phyloP scores from a whole-genome alignment of 2,888 invertebrate species.

The Volucella zonaria region DNA sequence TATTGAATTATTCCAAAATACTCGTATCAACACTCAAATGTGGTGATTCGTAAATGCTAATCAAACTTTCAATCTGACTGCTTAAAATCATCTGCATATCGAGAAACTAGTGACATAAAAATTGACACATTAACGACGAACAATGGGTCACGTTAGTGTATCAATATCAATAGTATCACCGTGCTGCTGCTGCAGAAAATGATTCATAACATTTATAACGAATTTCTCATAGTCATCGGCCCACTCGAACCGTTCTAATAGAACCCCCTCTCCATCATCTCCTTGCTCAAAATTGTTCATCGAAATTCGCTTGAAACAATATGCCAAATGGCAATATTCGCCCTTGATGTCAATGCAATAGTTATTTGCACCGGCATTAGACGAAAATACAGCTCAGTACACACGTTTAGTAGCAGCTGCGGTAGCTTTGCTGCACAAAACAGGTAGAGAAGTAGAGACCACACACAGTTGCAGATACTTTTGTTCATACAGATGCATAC shows the following conservation, averaged over 20 bases:
- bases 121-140: conserved; percentile 41
- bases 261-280: not conserved
- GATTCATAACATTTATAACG: conserved; percentile 44
- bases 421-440: conserved; percentile 36
- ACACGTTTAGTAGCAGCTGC: conserved; percentile 42
- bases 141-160: conserved; percentile 38
- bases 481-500: not conserved
- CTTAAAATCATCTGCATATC: too few species aligned
- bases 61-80: too few species aligned
- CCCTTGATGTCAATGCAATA: conserved; percentile 73
- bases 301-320: conserved; percentile 51
- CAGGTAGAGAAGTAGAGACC: conserved; percentile 44
- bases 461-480: conserved; percentile 11
- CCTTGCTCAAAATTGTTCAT: conserved; percentile 17
- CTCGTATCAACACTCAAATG: too few species aligned
- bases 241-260: conserved; percentile 41
- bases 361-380: conserved; percentile 64
- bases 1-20: too few species aligned
- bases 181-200: conserved; percentile 48
- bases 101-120: not conserved
- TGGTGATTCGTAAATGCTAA: too few species aligned
- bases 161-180: conserved; percentile 16
- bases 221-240: conserved; percentile 48
- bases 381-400: conserved; percentile 37
- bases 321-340: conserved; percentile 74